Base-by-base conservation (phyloP, 2,113 vertebrate genomes). In the Catagonus wagneri region DNA sequence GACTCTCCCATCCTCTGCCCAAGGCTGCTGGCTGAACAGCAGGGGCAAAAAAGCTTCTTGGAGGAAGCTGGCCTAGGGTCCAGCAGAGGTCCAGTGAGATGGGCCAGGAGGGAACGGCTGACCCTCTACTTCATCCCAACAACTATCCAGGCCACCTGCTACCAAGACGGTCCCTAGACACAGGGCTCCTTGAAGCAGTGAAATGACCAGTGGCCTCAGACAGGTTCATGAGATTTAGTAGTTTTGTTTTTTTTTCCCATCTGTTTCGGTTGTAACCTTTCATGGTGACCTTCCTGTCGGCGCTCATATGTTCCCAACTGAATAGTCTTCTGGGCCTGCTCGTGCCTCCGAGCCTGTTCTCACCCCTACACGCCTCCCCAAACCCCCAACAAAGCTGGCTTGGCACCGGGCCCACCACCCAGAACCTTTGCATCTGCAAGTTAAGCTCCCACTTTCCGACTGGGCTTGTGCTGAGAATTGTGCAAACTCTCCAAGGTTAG, bases 401-500 rank as follows among this genome's bases (percentile, higher is more conserved):
- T 11, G 34, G 76, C 71, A 87, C 50, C 32, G 66, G 52, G 84
- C 81, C 94, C 34, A 52, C 0, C 7, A 14, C 52, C 44, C 27
- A 88, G 83, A 88, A 94, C 54, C 1, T 85, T 83, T 89, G 60
- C 81, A 83, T 93, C 44, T 95, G 74, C 69, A 93, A 81, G 58
- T 89, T n/a, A 92, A 95, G 65, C 81, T 72, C 60, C 66, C 56
- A n/a, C 74, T 94, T 94, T 79, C 85, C 11, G 16, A 66, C 29
- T n/a, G 72, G 36, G 27, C 34, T 94, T 96, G 76, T 27, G 68
- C 75, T 93, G 39, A 97, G 83, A 79, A 95, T n/a, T 96, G 85
- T 86, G 81, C 90, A 96, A 75, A 96, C 56, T 78, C 85, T 74
- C 32, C 78, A 80, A 91, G 86, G 84, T 96, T 93, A 76, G 94